Evolutionary conservation across 2,888 invertebrate genomes (phyloP).

Genomic region (Ectropis crepuscularia): DNA sequence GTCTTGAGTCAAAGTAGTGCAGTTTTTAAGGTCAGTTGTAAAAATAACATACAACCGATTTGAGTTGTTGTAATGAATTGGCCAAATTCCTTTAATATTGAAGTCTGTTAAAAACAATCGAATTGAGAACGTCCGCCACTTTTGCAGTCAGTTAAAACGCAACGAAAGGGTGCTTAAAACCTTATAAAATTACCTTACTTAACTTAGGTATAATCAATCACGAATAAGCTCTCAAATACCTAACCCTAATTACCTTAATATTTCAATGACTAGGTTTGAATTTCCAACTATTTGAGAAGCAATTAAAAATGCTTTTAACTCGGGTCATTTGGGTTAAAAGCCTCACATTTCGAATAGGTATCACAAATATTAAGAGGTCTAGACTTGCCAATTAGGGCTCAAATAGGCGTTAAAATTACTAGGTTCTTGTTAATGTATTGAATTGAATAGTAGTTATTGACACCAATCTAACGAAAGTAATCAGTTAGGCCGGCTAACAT

Average conservation of each 20-base stretch:
- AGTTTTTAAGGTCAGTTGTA: no score
- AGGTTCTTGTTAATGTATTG: not conserved
- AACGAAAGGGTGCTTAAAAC: not conserved
- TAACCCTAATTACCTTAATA: conserved; percentile 6
- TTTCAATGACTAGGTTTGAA: conserved; percentile 5
- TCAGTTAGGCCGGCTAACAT: no score
- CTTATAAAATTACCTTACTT: no score
- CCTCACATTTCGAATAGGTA: not conserved
- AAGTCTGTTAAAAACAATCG: no score
- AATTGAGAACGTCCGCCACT: no score
- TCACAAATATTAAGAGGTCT: not conserved
- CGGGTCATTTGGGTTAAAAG: conserved; percentile 8
- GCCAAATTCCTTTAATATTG: no score
- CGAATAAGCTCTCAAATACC: conserved; percentile 1
- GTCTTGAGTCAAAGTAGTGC: no score
- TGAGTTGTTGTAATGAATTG: no score
- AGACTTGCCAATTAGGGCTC: not conserved
- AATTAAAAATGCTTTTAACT: conserved; percentile 3
- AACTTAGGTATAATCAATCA: not conserved
- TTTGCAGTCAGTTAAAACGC: not conserved
- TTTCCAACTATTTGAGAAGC: not conserved
- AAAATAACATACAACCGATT: no score
- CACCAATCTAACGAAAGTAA: no score
- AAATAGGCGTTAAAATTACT: not conserved
- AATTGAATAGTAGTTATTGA: not conserved